A percentile compares a stretch with the other conserved stretches of the same genome.
Conservation (phyloP, 2,888 invertebrate genomes). For the Watsonalla binaria region DNA sequence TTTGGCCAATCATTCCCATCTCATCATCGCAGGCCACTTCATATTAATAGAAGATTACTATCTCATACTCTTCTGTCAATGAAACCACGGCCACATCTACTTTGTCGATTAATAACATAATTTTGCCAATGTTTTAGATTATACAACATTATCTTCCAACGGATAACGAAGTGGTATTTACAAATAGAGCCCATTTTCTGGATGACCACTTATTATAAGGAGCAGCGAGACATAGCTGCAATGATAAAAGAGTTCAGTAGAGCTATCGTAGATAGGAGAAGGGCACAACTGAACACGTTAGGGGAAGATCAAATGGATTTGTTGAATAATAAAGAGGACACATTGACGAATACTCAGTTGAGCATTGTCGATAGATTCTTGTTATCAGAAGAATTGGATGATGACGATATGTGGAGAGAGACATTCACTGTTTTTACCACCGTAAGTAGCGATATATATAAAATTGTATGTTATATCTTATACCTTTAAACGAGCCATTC, state of each 20-base stretch:
- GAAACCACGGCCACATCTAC: no score
- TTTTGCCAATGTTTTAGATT: constrained; percentile 30
- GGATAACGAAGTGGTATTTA: constrained; percentile 65
- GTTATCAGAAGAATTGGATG: constrained; percentile 42
- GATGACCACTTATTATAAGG: constrained; percentile 26
- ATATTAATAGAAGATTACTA: no score
- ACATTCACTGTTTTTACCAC: constrained; percentile 64
- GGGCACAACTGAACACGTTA: constrained; percentile 28
- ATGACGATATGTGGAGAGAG: constrained; percentile 39
- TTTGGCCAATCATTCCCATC: no score
- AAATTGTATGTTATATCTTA: no score
- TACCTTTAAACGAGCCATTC: no score
- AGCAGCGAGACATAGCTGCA: constrained; percentile 24
- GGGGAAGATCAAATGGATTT: constrained; percentile 23
- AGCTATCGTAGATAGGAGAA: constrained; percentile 32
- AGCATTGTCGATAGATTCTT: constrained; percentile 63
- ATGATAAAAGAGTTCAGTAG: constrained; percentile 26
- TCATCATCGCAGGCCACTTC: no score
- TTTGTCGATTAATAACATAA: neutral
- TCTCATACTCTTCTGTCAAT: no score
- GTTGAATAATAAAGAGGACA: constrained; percentile 39
- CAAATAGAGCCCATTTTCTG: constrained; percentile 56
- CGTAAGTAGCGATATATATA: no score
- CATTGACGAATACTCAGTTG: constrained; percentile 34
- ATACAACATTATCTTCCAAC: constrained; percentile 47